Conservation (phyloP, 92 coral and sea anemone species). For the Ricordea florida region DNA sequence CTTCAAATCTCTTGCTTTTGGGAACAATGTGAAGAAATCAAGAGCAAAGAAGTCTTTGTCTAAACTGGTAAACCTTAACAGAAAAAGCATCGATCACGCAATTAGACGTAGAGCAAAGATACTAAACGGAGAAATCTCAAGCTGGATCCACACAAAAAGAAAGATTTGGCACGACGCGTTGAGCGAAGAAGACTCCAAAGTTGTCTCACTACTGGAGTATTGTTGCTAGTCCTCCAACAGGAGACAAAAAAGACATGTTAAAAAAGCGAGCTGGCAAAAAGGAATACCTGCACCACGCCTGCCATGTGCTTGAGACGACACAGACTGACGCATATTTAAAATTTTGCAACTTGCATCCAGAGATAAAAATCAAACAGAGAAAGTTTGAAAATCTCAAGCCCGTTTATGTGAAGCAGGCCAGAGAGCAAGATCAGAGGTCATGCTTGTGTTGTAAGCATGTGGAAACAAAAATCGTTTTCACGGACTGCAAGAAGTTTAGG, state of each 20-base stretch:
- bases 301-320: slow-evolving; percentile 18
- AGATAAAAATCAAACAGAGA: slow-evolving; percentile 4
- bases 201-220: slow-evolving; percentile 12
- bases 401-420: slow-evolving; percentile 13
- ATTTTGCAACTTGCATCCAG: slow-evolving; percentile 5
- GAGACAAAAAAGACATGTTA: slow-evolving; percentile 28
- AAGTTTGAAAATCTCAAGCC: slow-evolving; percentile 25
- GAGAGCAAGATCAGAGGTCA: slow-evolving; percentile 5
- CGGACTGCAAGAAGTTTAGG: slow-evolving; percentile 4
- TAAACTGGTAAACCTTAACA: slow-evolving; percentile 11
- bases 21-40: not conserved
- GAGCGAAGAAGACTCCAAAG: slow-evolving; percentile 4
- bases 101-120: not conserved
- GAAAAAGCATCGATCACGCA: slow-evolving; percentile 15
- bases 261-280: not conserved
- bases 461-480: not conserved
- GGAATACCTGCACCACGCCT: slow-evolving; percentile 7
- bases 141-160: slow-evolving; percentile 1
- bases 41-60: slow-evolving; percentile 12
- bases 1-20: slow-evolving; percentile 40
- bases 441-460: slow-evolving; percentile 21
- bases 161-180: not conserved
- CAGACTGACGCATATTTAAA: slow-evolving; percentile 15
- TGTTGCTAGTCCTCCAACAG: not conserved
- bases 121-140: not conserved